Percentiles rank a stretch among this genome's conserved stretches.
phyloP scores from a whole-genome alignment of 2,888 invertebrate species.

The Amiota minor region DNA sequence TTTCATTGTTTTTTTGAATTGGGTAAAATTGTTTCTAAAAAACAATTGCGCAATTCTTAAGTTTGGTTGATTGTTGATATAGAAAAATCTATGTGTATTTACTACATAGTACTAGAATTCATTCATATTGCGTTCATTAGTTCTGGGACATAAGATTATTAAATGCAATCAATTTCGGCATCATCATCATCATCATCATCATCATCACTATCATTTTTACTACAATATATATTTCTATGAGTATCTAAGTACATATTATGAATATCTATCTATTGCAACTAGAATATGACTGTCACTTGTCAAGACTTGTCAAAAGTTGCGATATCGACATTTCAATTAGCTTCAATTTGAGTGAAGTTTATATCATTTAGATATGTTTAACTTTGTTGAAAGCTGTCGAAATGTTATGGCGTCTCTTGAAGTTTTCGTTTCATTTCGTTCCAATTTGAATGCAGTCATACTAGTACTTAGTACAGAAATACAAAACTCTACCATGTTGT shows the following conservation, averaged over 20 bases:
- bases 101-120: no score
- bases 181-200: background rate
- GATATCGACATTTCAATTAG: slow-evolving; percentile 68
- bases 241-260: background rate
- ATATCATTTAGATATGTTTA: slow-evolving; percentile 21
- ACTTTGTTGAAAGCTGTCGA: slow-evolving; percentile 19
- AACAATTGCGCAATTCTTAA: no score
- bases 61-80: no score
- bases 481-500: no score
- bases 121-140: no score
- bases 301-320: slow-evolving; percentile 59
- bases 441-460: slow-evolving; percentile 1
- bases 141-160: no score
- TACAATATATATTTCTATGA: no score
- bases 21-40: no score
- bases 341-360: slow-evolving; percentile 45
- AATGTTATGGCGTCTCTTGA: slow-evolving; percentile 21
- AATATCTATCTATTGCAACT: no score
- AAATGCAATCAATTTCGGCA: background rate
- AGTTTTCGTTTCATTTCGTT: background rate
- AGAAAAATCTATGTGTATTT: no score
- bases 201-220: background rate
- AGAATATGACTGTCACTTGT: slow-evolving; percentile 45
- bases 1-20: no score
- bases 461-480: no score